These are phyloP conservation scores for Amblyjoppa proteus DNA, from an alignment of 2,888 invertebrate species.

Conservation along the genomic window DNA sequence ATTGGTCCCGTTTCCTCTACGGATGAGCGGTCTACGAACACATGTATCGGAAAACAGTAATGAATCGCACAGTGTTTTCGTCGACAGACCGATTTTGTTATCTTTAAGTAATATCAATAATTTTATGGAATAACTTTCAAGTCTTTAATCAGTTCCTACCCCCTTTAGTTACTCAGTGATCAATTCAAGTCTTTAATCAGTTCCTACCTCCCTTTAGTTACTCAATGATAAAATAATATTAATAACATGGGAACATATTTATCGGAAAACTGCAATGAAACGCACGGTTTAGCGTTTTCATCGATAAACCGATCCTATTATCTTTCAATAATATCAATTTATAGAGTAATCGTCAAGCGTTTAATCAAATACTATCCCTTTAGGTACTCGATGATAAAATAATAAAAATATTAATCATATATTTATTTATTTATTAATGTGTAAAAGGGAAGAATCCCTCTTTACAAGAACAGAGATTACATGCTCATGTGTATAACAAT, in stretches of 20 bases:
- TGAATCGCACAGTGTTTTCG: no score
- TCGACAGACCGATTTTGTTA: no score
- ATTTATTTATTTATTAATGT: no score
- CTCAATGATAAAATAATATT: conserved; percentile 1
- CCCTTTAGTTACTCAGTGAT: neutral
- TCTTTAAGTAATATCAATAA: no score
- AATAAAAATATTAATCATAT: neutral
- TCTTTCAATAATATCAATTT: neutral
- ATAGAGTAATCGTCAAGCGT: neutral
- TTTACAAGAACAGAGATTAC: no score
- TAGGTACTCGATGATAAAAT: neutral
- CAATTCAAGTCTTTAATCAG: neutral
- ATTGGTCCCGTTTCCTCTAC: no score
- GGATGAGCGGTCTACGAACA: no score
- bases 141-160: neutral
- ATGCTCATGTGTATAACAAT: no score
- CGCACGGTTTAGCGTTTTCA: neutral
- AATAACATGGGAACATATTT: neutral
- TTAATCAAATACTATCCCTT: neutral
- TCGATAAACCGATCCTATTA: neutral
- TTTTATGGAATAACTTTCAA: neutral
- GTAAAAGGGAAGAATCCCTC: no score
- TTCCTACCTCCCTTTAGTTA: neutral
- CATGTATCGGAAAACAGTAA: no score
- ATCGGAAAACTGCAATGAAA: conserved; percentile 61